Evolutionary conservation across 2,113 vertebrate species (phyloP).

Genomic region (Ciconia maguari): DNA sequence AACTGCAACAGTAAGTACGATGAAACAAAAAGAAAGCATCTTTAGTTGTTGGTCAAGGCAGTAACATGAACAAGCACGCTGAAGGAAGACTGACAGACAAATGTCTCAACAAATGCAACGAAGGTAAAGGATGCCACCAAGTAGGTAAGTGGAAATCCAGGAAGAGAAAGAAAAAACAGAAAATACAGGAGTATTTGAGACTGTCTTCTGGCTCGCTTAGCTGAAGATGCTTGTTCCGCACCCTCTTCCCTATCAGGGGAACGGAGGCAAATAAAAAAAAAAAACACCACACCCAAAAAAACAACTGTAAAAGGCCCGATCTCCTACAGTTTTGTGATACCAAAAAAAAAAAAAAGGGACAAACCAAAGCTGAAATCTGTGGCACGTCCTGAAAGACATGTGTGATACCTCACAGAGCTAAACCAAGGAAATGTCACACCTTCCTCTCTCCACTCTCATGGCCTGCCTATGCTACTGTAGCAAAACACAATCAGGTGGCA

Average conservation of each 20-base stretch:
- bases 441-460: neutral
- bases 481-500: neutral
- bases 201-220: neutral
- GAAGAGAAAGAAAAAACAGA: neutral
- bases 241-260: neutral
- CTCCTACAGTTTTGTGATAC: neutral
- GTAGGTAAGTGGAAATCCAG: neutral
- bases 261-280: neutral
- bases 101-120: neutral
- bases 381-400: neutral
- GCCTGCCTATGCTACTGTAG: neutral
- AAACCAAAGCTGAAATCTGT: neutral
- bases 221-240: neutral
- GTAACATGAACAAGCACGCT: neutral
- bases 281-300: too few relatives aligned
- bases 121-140: neutral
- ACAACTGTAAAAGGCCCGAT: neutral
- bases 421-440: neutral
- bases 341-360: neutral
- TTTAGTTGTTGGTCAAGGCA: neutral
- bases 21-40: neutral
- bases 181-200: neutral
- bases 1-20: neutral
- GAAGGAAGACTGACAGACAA: neutral
- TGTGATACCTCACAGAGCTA: neutral